phyloP scores from a whole-genome alignment of 2,888 invertebrate genomes.

The Doris montereyensis region DNA sequence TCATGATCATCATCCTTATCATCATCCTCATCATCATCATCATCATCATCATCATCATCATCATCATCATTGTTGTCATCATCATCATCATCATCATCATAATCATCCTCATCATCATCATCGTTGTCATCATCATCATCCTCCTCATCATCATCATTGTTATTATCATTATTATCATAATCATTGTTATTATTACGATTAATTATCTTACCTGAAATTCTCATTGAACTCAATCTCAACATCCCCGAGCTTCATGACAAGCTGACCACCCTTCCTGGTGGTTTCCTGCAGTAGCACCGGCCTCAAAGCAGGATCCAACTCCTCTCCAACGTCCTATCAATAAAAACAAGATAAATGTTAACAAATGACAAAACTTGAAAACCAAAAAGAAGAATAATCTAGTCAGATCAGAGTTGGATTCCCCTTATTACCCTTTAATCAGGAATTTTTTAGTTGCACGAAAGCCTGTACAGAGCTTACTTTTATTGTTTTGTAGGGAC shows the following conservation, averaged over 20 bases:
- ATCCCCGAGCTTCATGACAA: conserved; percentile 70
- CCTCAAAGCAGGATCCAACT: conserved; percentile 70
- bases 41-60: not conserved
- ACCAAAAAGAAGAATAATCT: not conserved
- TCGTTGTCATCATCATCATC: not conserved
- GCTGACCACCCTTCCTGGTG: conserved; percentile 64
- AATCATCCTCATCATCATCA: not conserved
- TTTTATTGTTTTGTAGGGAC: too few species aligned
- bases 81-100: not conserved
- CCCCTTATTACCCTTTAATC: not conserved
- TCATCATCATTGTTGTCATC: not conserved
- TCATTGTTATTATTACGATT: not conserved
- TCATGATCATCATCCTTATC: not conserved
- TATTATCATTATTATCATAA: not conserved
- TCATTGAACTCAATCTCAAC: conserved; percentile 73
- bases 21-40: not conserved
- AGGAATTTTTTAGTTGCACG: not conserved
- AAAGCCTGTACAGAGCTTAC: too few species aligned
- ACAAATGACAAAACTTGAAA: conserved; percentile 2
- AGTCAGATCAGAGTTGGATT: not conserved
- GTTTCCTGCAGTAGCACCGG: conserved; percentile 70
- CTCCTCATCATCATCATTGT: not conserved
- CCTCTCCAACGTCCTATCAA: conserved; percentile 68
- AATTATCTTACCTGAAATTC: conserved; percentile 70
- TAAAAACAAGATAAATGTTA: not conserved